Conservation (phyloP, 1,140 invertebrate genomes). For the Pogonomyrmex californicus region DNA sequence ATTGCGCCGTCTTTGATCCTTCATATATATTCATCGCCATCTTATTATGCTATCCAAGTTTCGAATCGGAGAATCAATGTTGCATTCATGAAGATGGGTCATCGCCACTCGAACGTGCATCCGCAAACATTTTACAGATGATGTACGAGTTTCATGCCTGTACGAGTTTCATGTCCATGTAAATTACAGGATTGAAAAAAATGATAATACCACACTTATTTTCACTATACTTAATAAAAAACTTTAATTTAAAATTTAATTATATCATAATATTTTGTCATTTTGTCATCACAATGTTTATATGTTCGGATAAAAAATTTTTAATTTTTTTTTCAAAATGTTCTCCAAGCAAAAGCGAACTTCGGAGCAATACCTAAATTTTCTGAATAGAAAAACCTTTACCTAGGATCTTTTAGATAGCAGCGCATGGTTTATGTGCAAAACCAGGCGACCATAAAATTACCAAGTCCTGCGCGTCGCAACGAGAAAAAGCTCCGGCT, state of each 20-base stretch:
- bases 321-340: not conserved
- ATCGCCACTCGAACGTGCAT: conserved; percentile 47
- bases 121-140: conserved; percentile 30
- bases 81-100: conserved; percentile 58
- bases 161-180: not conserved
- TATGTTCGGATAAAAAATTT: not conserved
- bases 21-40: conserved; percentile 47
- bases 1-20: conserved; percentile 29
- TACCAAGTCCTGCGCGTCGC: conserved; percentile 20
- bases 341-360: not conserved
- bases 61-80: conserved; percentile 56
- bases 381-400: conserved; percentile 8
- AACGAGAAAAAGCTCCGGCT: conserved; percentile 25
- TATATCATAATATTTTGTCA: too few relatives aligned
- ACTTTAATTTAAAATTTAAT: conserved; percentile 4
- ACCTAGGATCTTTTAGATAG: not conserved
- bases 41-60: conserved; percentile 48
- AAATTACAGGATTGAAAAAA: conserved; percentile 5
- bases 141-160: conserved; percentile 29
- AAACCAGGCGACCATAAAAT: conserved; percentile 48
- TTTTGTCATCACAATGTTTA: too few relatives aligned
- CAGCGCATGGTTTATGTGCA: conserved; percentile 25
- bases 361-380: not conserved
- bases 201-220: not conserved
- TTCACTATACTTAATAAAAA: not conserved